Conservation (phyloP, 2,797 vertebrate genomes). For the Ceryle rudis region DNA sequence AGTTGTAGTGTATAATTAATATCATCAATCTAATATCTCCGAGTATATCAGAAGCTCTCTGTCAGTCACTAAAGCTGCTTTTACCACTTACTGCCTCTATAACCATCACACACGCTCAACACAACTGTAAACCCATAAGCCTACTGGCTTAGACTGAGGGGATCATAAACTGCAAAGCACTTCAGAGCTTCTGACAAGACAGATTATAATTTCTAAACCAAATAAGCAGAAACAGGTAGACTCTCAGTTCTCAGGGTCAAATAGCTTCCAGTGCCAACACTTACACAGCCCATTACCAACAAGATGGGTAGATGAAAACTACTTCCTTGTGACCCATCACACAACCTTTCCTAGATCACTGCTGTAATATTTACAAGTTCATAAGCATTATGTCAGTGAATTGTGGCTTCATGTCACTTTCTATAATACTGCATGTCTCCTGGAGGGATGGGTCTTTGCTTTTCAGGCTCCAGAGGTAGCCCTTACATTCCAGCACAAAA, state of each 20-base stretch:
- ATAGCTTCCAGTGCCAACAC: background rate
- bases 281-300: background rate
- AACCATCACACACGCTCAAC: background rate
- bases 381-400: background rate
- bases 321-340: background rate
- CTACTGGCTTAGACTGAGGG: background rate
- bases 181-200: background rate
- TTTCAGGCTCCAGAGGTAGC: background rate
- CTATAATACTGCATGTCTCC: background rate
- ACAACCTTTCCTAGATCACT: background rate
- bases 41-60: background rate
- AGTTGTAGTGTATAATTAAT: background rate
- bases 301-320: background rate
- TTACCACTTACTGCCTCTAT: background rate
- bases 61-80: background rate
- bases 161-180: background rate
- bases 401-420: background rate
- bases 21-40: accelerated
- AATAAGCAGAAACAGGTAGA: background rate
- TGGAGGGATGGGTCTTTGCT: background rate
- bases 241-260: background rate
- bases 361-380: background rate
- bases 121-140: background rate
- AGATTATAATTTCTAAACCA: background rate
- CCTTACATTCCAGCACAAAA: background rate